Percentiles rank a stretch among this genome's conserved stretches.
These are phyloP conservation scores for Troglohyphantes excavatus DNA, from an alignment of 2,888 invertebrate species.

Conservation along the genomic window DNA sequence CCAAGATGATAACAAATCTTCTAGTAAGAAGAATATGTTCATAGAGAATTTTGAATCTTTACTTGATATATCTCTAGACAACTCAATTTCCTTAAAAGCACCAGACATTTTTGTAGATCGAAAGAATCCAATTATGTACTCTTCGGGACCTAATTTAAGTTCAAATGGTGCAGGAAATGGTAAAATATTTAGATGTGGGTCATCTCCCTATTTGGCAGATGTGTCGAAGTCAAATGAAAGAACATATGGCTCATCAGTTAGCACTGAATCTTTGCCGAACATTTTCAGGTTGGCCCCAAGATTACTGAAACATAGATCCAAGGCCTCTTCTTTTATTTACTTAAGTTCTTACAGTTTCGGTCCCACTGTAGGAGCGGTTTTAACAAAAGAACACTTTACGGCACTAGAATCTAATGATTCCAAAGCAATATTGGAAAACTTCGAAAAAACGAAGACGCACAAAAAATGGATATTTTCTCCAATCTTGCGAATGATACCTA, in stretches of 20 bases:
- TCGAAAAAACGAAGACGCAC: not conserved
- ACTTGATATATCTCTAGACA: conserved; percentile 54
- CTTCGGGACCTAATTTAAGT: conserved; percentile 57
- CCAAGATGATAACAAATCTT: conserved; percentile 19
- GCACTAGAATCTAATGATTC: conserved; percentile 4
- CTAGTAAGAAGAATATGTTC: conserved; percentile 32
- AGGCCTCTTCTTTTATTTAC: conserved; percentile 77
- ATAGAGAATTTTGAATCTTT: conserved; percentile 45
- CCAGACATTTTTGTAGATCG: conserved; percentile 36
- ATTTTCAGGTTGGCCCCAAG: conserved; percentile 39
- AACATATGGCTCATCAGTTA: conserved; percentile 68
- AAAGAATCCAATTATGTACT: conserved; percentile 26
- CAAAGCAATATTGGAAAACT: conserved; percentile 10
- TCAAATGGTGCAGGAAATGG: not conserved
- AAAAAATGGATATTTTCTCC: conserved; percentile 40
- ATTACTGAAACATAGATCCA: conserved; percentile 41
- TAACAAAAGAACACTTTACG: conserved; percentile 70
- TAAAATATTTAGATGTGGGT: conserved; percentile 59
- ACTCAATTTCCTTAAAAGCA: conserved; percentile 17
- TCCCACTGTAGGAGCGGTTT: conserved; percentile 74
- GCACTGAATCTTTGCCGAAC: conserved; percentile 76
- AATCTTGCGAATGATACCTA: conserved; percentile 45
- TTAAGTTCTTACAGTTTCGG: conserved; percentile 78
- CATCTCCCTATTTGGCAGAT: conserved; percentile 63
- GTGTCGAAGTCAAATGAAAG: conserved; percentile 44